Base-by-base conservation (phyloP, 2,113 vertebrate genomes). In the Polyodon spathula region DNA sequence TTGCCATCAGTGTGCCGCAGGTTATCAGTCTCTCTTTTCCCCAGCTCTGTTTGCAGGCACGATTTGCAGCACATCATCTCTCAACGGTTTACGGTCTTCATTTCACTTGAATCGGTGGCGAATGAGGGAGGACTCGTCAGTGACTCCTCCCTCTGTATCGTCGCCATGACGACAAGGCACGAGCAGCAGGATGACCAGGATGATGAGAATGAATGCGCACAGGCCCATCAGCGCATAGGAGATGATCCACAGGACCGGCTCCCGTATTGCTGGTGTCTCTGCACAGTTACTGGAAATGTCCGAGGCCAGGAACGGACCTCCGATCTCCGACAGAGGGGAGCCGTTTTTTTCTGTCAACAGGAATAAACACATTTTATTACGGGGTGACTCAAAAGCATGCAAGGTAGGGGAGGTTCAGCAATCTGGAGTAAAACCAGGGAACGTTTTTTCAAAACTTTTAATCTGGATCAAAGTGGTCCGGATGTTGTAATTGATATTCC, bases 41-140 rank as follows among this genome's bases (percentile, higher is more conserved):
- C 27, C 27, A 27, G 27, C 27, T 27, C 27, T 3, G 27, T 27
- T 27, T 27, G 27, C 27, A 27, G 27, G 27, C 27, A 27, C 2
- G 27, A 27, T 3, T 27, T 27, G 27, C 27, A 27, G 27, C 27
- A 27, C 2, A 27, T 27, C 27, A 27, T 27, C 3, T 27, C 27
- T 27, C 27, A 27, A 3, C 27, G 27, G 27, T 27, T 27, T 27
- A 27, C 2, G 1, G 27, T 27, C 27, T 27, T 27, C 78, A 70
- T 71, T 73, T 95, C 84, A 98, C 56, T 97, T 98, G 91, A 96
- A 95, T 17, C 94, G 89, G 61, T 99, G 89, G 15, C 85, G 90
- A 41, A 99, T 90, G 2, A 99, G 85, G 0, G 94, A 96, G 8
- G 96, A 99, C 70, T 94, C 91, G 0, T 98, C 96, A 0, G 88